Conservation (phyloP, 2,888 invertebrate genomes). For the Stenchaetothrips biformis region DNA sequence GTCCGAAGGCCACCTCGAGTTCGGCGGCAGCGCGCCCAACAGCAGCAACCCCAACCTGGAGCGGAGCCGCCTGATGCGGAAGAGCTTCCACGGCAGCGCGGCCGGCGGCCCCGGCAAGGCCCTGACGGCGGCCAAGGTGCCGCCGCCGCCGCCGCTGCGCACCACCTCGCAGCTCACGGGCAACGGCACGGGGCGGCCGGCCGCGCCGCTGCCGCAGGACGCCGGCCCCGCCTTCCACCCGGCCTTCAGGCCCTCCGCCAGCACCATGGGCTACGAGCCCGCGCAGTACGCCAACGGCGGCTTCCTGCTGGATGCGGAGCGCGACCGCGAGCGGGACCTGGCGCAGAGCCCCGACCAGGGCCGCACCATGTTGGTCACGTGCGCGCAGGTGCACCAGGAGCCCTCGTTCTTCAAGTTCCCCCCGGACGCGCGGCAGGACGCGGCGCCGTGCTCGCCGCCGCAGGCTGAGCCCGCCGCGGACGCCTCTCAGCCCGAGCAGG, state of each 20-base stretch:
- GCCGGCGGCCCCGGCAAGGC: slow-evolving; percentile 56
- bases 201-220: slow-evolving; percentile 36
- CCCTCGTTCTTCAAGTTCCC: slow-evolving; percentile 24
- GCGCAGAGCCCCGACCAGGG: slow-evolving; percentile 21
- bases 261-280: slow-evolving; percentile 43
- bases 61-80: slow-evolving; percentile 80
- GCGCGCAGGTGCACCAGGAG: slow-evolving; percentile 77
- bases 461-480: not conserved
- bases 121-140: slow-evolving; percentile 76
- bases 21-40: slow-evolving; percentile 51
- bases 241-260: slow-evolving; percentile 49
- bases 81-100: slow-evolving; percentile 80
- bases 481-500: slow-evolving; percentile 26
- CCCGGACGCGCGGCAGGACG: slow-evolving; percentile 51
- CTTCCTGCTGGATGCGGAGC: slow-evolving; percentile 44
- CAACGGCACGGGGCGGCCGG: slow-evolving; percentile 51
- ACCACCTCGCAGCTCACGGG: slow-evolving; percentile 74
- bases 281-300: slow-evolving; percentile 51
- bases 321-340: slow-evolving; percentile 38
- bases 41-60: slow-evolving; percentile 71
- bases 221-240: slow-evolving; percentile 58
- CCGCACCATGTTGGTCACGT: slow-evolving; percentile 64
- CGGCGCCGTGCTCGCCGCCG: slow-evolving; percentile 35
- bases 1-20: slow-evolving; percentile 82
- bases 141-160: slow-evolving; percentile 76